Percentiles rank a stretch among this genome's conserved stretches.
Conservation (phyloP, 2,113 vertebrate genomes). For the Athene cunicularia region DNA sequence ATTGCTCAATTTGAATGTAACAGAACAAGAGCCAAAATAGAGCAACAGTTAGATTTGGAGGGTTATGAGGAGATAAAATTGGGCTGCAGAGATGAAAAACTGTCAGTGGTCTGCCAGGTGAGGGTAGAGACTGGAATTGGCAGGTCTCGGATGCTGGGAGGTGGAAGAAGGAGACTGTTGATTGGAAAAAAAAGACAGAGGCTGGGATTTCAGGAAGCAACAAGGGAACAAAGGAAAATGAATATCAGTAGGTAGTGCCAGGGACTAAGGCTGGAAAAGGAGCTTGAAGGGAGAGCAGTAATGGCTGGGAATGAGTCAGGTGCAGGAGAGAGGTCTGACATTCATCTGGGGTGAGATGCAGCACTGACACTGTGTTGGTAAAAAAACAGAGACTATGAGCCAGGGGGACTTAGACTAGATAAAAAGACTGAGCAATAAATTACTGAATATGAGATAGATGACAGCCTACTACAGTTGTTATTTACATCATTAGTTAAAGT, state of each 20-base stretch:
- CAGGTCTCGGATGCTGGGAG: neutral
- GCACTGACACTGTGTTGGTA: neutral
- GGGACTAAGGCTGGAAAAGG: neutral
- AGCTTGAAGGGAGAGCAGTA: neutral
- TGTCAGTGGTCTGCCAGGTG: neutral
- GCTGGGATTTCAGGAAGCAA: neutral
- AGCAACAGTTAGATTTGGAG: neutral
- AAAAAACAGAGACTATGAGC: neutral
- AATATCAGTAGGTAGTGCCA: neutral
- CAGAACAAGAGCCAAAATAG: neutral
- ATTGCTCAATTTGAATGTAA: neutral
- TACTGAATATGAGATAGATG: neutral
- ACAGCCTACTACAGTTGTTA: neutral
- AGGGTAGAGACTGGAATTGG: neutral
- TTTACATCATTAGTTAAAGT: neutral
- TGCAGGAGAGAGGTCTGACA: neutral
- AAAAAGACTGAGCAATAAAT: neutral
- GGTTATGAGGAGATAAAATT: neutral
- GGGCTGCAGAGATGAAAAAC: neutral
- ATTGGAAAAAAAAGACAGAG: neutral
- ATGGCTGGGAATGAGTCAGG: neutral
- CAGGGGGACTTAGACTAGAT: neutral
- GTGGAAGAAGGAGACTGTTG: fast-evolving
- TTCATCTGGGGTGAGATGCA: neutral
- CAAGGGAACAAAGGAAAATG: neutral